Evolutionary conservation across 2,888 invertebrate species (phyloP), one percentile per base, ranked within the genome.

Genomic region (Acanthosepion pharaonis): DNA sequence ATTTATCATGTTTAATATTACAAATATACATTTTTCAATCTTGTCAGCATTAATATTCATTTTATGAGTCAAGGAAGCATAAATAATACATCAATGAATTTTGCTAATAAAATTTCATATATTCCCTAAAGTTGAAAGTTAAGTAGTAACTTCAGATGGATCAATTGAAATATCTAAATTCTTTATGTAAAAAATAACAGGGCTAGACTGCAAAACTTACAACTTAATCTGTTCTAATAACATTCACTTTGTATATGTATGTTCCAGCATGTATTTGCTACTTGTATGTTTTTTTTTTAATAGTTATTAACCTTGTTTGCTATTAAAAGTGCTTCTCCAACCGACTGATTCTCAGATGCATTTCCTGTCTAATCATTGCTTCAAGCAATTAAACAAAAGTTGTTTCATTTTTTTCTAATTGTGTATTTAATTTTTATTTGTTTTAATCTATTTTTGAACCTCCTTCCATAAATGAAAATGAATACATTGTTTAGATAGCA

Each of bases 121-220:
- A 25, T 25, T 5, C 4, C 64, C 25, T 23, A 28, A 23, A 64
- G 23, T 64, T 64, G 28, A 64, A 8, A 25, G 6, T 64, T 25
- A 64, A 64, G 64, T 78, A 64, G 25, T 78, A 25, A 64, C 28
- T 64, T 59, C 18, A 59, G 59, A 59, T 64, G 78, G 78, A 78
- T 78, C 78, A 78, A 78, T 78, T n/a, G 78, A 78, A 78, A 78
- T 78, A 78, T n/a, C n/a, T 78, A 78, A 78, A 78, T 78, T 78
- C n/a, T 78, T 15, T n/a, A 78, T 20, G 18, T 8, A n/a, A 78
- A 28, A 78, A 2, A 78, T 78, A 78, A 78, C 78, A n/a, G 78
- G 78, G 11, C 78, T 28, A 78, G 78, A n/a, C 28, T 78, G 28
- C 78, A n/a, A 78, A 78, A 78, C n/a, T 78, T 78, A 78, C n/a